These are phyloP conservation scores for Parauchenoglanis punctatus DNA, from an alignment of 2,797 vertebrate species.

Conservation along the genomic window DNA sequence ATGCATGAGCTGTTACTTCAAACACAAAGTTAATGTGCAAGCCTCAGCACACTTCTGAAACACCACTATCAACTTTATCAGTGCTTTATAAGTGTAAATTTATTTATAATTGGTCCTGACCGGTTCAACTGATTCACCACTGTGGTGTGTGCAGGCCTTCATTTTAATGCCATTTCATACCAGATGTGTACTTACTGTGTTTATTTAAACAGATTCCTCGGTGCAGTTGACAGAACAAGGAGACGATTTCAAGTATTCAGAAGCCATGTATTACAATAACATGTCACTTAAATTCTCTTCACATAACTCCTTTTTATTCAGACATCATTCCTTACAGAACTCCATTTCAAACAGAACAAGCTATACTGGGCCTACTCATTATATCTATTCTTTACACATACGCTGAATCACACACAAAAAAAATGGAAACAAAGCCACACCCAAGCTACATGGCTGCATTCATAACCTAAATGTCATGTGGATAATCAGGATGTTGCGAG, in stretches of 20 bases:
- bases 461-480: not conserved
- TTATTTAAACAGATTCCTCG: not conserved
- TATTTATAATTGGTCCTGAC: not conserved
- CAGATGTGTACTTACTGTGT: not conserved
- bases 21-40: constrained; percentile 12
- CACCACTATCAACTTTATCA: not conserved
- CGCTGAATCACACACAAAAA: not conserved
- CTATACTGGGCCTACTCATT: not conserved
- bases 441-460: not conserved
- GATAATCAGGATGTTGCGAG: not conserved
- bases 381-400: constrained; percentile 2
- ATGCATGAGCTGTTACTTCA: not conserved
- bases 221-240: not conserved
- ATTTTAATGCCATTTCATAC: not conserved
- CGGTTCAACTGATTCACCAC: not conserved
- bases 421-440: constrained; percentile 4
- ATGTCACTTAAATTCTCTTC: not conserved
- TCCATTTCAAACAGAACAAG: not conserved
- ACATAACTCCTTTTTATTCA: not conserved
- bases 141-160: not conserved
- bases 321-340: not conserved
- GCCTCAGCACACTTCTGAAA: not conserved
- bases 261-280: not conserved
- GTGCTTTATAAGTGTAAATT: not conserved
- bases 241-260: not conserved